These are phyloP conservation scores for Synanthedon myopaeformis DNA, from an alignment of 2,888 invertebrate genomes.

Conservation along the genomic window DNA sequence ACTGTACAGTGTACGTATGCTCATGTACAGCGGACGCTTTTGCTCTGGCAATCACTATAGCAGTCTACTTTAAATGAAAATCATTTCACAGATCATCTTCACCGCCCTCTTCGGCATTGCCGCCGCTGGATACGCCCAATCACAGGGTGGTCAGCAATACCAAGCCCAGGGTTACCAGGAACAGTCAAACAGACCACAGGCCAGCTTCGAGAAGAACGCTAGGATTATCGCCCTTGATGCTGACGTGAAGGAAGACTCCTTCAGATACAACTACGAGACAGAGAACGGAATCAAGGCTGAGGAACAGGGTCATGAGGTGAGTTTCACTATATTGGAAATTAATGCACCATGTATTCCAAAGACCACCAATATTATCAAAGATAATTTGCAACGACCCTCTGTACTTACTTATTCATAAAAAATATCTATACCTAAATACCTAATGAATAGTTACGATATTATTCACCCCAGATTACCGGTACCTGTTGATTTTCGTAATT, in stretches of 20 bases:
- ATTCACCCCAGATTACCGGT: too few relatives aligned
- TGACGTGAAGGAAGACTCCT: constrained; percentile 56
- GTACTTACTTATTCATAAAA: too few relatives aligned
- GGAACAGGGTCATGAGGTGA: constrained; percentile 58
- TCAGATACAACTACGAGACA: constrained; percentile 59
- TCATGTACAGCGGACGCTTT: too few relatives aligned
- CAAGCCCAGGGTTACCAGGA: constrained; percentile 29
- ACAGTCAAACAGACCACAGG: constrained; percentile 54
- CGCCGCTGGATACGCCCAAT: constrained; percentile 38
- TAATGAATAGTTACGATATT: too few relatives aligned
- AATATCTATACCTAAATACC: too few relatives aligned
- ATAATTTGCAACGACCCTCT: too few relatives aligned
- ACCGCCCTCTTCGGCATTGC: constrained; percentile 47
- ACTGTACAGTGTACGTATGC: too few relatives aligned
- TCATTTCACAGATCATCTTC: constrained; percentile 37
- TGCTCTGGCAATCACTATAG: too few relatives aligned
- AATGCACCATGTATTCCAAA: too few relatives aligned
- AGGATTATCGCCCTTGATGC: constrained; percentile 50
- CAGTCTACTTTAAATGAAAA: too few relatives aligned
- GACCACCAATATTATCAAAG: too few relatives aligned
- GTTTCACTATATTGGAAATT: constrained; percentile 3
- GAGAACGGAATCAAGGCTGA: constrained; percentile 63
- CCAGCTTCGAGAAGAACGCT: constrained; percentile 44
- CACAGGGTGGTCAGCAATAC: constrained; percentile 1
- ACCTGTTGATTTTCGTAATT: too few relatives aligned